phyloP scores from a whole-genome alignment of 2,888 invertebrate species.

The Athripsodes cinereus region DNA sequence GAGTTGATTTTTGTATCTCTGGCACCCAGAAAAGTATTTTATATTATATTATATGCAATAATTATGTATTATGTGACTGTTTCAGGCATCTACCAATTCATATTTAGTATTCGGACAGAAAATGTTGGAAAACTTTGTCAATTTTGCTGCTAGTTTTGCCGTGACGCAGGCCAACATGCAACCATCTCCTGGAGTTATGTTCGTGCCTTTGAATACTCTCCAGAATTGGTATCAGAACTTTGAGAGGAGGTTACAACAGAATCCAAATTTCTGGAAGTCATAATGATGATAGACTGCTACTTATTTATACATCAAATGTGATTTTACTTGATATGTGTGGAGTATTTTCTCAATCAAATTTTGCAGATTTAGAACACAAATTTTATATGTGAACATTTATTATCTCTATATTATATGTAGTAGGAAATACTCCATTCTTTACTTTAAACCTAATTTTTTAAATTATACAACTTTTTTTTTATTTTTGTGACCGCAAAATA shows the following conservation, averaged over 20 bases:
- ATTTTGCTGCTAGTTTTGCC: slow-evolving; percentile 88
- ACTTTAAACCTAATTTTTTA: too few species aligned
- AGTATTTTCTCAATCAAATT: too few species aligned
- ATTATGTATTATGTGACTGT: too few species aligned
- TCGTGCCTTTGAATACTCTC: slow-evolving; percentile 80
- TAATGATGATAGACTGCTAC: slow-evolving; percentile 7
- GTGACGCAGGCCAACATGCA: slow-evolving; percentile 73
- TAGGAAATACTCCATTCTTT: too few species aligned
- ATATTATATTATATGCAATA: too few species aligned
- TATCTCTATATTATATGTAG: too few species aligned
- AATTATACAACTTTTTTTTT: too few species aligned
- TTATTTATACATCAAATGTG: not conserved
- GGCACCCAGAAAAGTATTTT: too few species aligned
- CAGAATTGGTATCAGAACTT: slow-evolving; percentile 95
- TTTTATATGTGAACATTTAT: too few species aligned
- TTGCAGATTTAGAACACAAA: too few species aligned
- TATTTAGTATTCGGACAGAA: slow-evolving; percentile 74
- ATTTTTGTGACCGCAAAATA: too few species aligned
- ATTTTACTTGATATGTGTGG: not conserved
- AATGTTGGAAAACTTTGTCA: slow-evolving; percentile 89
- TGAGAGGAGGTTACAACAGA: slow-evolving; percentile 76
- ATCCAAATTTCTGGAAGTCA: slow-evolving; percentile 89
- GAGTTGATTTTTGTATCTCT: too few species aligned
- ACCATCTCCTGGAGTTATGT: slow-evolving; percentile 71
- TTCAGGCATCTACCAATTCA: slow-evolving; percentile 39